Percentiles rank a stretch among this genome's conserved stretches.
Evolutionary conservation across 2,113 vertebrate genomes (phyloP).

Genomic region (Hydrolagus affinis): DNA sequence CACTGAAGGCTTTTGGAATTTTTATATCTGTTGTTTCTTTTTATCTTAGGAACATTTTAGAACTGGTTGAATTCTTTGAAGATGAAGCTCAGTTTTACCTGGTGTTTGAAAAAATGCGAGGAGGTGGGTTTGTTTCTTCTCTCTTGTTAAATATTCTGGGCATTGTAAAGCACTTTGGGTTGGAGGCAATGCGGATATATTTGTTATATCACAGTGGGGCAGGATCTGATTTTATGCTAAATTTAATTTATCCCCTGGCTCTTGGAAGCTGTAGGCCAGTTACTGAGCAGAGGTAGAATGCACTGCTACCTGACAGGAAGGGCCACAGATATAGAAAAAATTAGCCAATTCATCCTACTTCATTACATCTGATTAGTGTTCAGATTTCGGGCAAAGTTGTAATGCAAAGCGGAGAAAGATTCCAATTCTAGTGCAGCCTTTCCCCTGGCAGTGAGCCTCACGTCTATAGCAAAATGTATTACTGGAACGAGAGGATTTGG

Average conservation of each 20-base stretch:
- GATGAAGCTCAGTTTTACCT: conserved; percentile 84
- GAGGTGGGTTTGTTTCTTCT: conserved; percentile 59
- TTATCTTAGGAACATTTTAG: conserved; percentile 81
- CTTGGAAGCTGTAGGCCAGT: background rate
- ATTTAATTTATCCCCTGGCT: background rate
- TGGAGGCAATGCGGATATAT: background rate
- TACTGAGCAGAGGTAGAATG: background rate
- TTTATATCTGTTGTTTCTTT: conserved; percentile 23
- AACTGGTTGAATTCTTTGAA: conserved; percentile 92
- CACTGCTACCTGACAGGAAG: background rate
- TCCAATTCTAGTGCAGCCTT: too few relatives aligned
- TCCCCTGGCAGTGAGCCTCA: too few relatives aligned
- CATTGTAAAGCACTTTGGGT: background rate
- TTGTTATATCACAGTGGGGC: background rate
- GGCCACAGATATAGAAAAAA: background rate
- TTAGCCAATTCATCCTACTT: background rate
- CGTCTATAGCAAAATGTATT: too few relatives aligned
- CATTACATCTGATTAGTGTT: background rate
- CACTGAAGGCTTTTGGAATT: background rate
- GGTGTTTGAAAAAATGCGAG: conserved; percentile 92
- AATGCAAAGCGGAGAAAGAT: too few relatives aligned
- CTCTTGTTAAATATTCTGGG: background rate
- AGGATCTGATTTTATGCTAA: background rate
- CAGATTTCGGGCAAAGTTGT: too few relatives aligned
- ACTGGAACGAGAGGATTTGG: too few relatives aligned